Evolutionary conservation across 2,797 vertebrate genomes (phyloP).

Genomic region (Lindbergichthys nudifrons): DNA sequence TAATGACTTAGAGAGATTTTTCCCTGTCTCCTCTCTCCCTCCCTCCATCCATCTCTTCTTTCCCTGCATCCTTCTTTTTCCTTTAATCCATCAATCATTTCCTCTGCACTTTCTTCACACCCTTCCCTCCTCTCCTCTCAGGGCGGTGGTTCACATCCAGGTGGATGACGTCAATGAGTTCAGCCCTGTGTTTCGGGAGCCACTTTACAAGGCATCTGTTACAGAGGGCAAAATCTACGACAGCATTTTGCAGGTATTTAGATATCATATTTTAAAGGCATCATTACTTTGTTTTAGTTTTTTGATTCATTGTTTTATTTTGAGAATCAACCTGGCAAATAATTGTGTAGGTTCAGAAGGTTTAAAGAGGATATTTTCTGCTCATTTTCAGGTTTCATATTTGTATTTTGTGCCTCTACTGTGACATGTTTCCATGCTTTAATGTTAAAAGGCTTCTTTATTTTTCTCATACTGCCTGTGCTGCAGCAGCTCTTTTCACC

Average conservation of each 20-base stretch:
- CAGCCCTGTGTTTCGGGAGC: slow-evolving; percentile 92
- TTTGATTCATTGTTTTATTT: neutral
- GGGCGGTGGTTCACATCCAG: slow-evolving; percentile 97
- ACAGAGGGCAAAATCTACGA: slow-evolving; percentile 97
- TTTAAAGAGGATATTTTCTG: neutral
- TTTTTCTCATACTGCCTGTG: too few relatives aligned
- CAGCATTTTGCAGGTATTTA: slow-evolving; percentile 89
- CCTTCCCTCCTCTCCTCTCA: slow-evolving; percentile 56
- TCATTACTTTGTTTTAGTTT: neutral
- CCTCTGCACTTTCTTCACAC: slow-evolving; percentile 20
- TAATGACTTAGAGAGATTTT: slow-evolving; percentile 32
- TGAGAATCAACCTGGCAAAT: neutral
- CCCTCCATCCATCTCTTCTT: slow-evolving; percentile 24
- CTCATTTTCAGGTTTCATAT: too few relatives aligned
- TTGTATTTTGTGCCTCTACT: too few relatives aligned
- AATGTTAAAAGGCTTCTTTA: too few relatives aligned
- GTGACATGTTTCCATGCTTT: too few relatives aligned
- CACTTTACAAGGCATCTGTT: slow-evolving; percentile 89
- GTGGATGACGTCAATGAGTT: slow-evolving; percentile 98
- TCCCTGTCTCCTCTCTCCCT: neutral
- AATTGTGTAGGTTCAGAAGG: neutral
- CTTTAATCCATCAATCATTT: slow-evolving; percentile 32
- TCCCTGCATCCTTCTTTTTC: neutral
- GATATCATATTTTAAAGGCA: neutral
- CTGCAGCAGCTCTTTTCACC: too few relatives aligned